Evolutionary conservation across 2,113 vertebrate genomes (phyloP), one percentile per base, ranked within the genome.

Genomic region (Ranitomeya imitator): DNA sequence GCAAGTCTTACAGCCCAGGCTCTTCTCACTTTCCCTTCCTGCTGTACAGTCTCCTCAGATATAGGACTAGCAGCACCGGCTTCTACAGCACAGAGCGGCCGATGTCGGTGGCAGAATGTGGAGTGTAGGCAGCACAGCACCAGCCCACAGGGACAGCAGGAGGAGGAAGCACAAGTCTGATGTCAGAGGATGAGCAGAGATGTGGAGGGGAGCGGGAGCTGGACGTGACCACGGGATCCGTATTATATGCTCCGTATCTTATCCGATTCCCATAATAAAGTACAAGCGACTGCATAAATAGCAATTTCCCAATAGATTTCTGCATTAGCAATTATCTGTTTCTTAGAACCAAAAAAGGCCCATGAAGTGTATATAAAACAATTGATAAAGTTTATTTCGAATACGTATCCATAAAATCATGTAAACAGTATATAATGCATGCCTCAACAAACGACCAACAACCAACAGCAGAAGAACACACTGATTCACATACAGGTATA

Each of bases 181-280:
- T 63, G 55, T 60, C 26, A 82, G 79, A 59, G 79, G 79, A 60
- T 60, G 79, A 23, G 19, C 77, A n/a, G 45, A 63, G 78, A 55
- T n/a, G 57, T 8, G 31, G 31, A 16, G 71, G 31, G 63, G 71
- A 15, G 69, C 13, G 26, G 23, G 14, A 3, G 6, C 26, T 16
- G 16, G 18, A 21, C 9, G 16, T 76, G 73, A 76, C 18, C 45
- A 21, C 73, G 37, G 26, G 13, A 15, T 9, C 69, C 8, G 3
- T 16, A 7, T 51, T 6, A 73, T 37, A 26, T 73, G 26, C 31
- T 73, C 31, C 5, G 7, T 11, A 37, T 73, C 37, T 37, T 37
- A 73, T 37, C 26, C 1, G 37, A 73, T 37, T 15, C 31, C 26
- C 31, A 31, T 7, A 37, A 7, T 2, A 74, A 74, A 45, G 71